Base-by-base conservation (phyloP, 1,140 invertebrate species). In the Caenorhabditis briggsae region DNA sequence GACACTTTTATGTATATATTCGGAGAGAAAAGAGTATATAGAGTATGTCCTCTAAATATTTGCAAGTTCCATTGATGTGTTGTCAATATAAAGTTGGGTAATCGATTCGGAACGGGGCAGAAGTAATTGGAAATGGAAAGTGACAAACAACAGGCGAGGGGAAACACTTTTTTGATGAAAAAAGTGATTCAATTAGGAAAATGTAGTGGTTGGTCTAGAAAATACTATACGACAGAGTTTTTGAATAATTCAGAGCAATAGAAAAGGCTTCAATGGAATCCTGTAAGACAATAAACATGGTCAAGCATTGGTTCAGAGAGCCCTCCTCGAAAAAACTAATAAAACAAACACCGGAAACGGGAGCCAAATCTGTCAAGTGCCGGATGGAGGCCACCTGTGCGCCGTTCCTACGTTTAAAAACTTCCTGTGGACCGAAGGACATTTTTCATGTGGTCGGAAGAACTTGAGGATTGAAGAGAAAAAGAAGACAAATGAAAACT, bases 291-390 rank as follows among this genome's bases (percentile, higher is more conserved):
- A 23, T 18, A 50, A 6, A 78, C 43, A 50, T 78, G 70, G 43
- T 50, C 70, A 48, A 78, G 46, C 70, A 25, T 33, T 78, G 70
- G 70, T 78, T 78, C 43, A 78, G 43, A 78, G 33, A 33, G 33
- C 33, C 33, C 33, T 33, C 33, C 33, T 33, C 33, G 33, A 78
- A 78, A 78, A 61, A 53, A 78, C 46, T 20, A 46, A 33, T 33
- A 33, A 33, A 50, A 23, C 70, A 78, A 78, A 78, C 70, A 78
- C 70, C 70, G 70, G 70, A 78, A 78, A 53, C 46, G 46, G 70
- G 70, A 78, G 70, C 70, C 46, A 78, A 78, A 78, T 78, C 70
- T 78, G 70, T 78, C 70, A 78, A 78, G 70, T 78, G n/a, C 70
- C 43, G 46, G 70, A 78, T 78, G 70, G 70, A 12, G 46, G n/a